phyloP scores from a whole-genome alignment of 2,888 invertebrate species.

The Volucella inflata region DNA sequence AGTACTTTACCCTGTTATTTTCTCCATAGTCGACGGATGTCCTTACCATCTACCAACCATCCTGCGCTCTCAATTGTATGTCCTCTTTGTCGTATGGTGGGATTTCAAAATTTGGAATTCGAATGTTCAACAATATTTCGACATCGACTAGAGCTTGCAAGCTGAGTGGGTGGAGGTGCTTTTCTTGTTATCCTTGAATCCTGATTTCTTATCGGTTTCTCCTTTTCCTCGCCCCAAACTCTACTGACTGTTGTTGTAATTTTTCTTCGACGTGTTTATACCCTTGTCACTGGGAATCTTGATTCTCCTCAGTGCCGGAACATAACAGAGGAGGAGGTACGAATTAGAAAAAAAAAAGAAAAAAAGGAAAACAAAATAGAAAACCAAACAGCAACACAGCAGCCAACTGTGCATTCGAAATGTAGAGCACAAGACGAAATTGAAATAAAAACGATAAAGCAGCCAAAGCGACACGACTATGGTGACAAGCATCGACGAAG shows the following conservation, averaged over 20 bases:
- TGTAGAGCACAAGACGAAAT: constrained; percentile 1
- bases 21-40: not conserved
- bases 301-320: not conserved
- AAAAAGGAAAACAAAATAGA: not conserved
- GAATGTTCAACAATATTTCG: constrained; percentile 42
- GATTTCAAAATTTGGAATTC: constrained; percentile 42
- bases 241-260: constrained; percentile 35
- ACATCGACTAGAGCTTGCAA: constrained; percentile 32
- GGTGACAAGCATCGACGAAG: too few species aligned
- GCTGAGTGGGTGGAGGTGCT: constrained; percentile 15
- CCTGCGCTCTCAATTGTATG: too few species aligned
- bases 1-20: constrained; percentile 2
- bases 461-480: too few species aligned
- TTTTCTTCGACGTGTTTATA: constrained; percentile 60
- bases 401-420: constrained; percentile 4
- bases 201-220: constrained; percentile 44
- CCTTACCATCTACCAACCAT: not conserved
- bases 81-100: constrained; percentile 11
- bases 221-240: not conserved
- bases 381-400: too few species aligned
- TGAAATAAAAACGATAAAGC: constrained; percentile 3
- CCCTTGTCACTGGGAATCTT: constrained; percentile 40
- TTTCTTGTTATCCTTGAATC: constrained; percentile 51
- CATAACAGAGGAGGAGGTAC: not conserved
- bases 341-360: not conserved